Base-by-base conservation (phyloP, 2,797 vertebrate genomes). In the Taeniopygia guttata region DNA sequence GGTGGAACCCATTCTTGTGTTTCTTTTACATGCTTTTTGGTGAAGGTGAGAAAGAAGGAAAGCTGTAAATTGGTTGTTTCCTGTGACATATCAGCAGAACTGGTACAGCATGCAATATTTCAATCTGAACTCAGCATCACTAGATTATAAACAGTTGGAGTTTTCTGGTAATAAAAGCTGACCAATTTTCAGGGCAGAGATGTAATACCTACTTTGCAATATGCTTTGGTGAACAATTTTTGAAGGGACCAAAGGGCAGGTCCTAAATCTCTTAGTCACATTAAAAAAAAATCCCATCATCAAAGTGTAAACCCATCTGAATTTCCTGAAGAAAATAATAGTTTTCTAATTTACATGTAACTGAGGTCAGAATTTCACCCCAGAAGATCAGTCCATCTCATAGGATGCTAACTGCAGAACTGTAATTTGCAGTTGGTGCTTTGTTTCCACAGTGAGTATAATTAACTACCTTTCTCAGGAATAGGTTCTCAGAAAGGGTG, bases 91-190 rank as follows among this genome's bases (percentile, higher is more conserved):
- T 6, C 51, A 83, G 23, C 5, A 79, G 89, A 38, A 46, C 2
- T 13, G 22, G 67, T 27, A 30, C 1, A 62, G 43, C 69, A 69
- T 0, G 0, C 0, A 0, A 30, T 0, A 45, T 51, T 34, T 80
- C 83, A 79, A 17, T n/a, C 32, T 56, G 89, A 93, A 86, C 38
- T 78, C 5, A 1, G 54, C 66, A 78, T 38, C 52, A 5, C 40
- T 56, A 54, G 78, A 72, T 67, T 29, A n/a, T 3, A 83, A 90
- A 70, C 34, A 52, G 8, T 81, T 90, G 69, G 49, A 66, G 36
- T 56, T 89, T 76, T 40, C 73, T 68, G 52, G 49, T n/a, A 82
- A 72, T 42, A 88, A 84, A 94, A 86, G 27, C 43, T 60, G 70
- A 73, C 26, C 5, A 2, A 5, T 60, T 88, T 73, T 82, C 86